Evolutionary conservation across 2,888 invertebrate genomes (phyloP).

Genomic region (Arge pagana): DNA sequence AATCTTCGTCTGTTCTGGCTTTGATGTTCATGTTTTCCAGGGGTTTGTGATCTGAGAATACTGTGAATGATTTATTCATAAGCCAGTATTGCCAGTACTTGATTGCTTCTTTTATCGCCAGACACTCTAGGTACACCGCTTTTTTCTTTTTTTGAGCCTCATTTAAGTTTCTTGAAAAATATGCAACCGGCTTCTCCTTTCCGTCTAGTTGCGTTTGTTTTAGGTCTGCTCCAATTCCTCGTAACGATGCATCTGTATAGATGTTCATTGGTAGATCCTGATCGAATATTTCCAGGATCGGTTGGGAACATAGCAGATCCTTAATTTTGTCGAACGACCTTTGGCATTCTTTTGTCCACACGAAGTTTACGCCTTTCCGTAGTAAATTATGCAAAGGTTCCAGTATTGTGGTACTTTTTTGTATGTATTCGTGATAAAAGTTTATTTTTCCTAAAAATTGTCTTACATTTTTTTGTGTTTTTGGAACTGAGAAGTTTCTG

Average conservation of each 20-base stretch:
- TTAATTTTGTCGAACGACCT: conserved; percentile 18
- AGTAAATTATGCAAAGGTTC: conserved; percentile 20
- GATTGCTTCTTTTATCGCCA: conserved; percentile 28
- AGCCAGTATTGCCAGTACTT: conserved; percentile 30
- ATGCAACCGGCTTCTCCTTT: conserved; percentile 27
- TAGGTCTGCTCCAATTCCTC: conserved; percentile 27
- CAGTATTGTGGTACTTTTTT: conserved; percentile 20
- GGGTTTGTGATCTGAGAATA: conserved; percentile 28
- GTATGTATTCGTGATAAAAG: conserved; percentile 24
- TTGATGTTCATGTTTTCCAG: conserved; percentile 30
- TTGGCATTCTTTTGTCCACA: conserved; percentile 29
- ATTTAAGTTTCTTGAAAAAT: too few relatives aligned
- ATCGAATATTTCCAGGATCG: conserved; percentile 29
- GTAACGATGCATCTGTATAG: conserved; percentile 30
- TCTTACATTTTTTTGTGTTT: conserved; percentile 20
- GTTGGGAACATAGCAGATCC: conserved; percentile 25
- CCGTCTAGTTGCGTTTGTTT: conserved; percentile 33
- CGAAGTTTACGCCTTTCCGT: conserved; percentile 26
- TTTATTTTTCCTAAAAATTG: conserved; percentile 27
- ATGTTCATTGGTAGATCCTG: conserved; percentile 27
- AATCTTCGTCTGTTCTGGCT: conserved; percentile 28
- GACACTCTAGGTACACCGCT: conserved; percentile 27
- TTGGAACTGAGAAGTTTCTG: conserved; percentile 28
- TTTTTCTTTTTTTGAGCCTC: conserved; percentile 25
- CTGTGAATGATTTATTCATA: conserved; percentile 22